These are phyloP conservation scores for Neoaliturus tenellus DNA, from an alignment of 2,888 invertebrate species.

Conservation along the genomic window DNA sequence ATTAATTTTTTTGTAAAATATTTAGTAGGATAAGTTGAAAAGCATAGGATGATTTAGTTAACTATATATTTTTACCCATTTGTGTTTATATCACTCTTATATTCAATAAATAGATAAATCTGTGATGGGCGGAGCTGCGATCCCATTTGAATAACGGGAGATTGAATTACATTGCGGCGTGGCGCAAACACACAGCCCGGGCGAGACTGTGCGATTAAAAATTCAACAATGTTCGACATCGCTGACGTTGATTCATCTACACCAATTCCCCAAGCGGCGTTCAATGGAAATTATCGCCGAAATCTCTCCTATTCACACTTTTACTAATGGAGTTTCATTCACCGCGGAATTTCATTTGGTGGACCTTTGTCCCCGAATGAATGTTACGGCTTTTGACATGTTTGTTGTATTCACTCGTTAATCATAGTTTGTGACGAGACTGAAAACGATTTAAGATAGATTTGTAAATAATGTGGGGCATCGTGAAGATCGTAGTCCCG, in stretches of 20 bases:
- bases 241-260: not conserved
- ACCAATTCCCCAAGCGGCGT: not conserved
- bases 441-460: no score
- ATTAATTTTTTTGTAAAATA: no score
- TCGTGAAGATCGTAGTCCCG: no score
- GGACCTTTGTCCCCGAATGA: not conserved
- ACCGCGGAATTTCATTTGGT: not conserved
- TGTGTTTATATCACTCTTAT: no score
- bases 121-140: not conserved
- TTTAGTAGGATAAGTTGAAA: no score
- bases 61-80: no score
- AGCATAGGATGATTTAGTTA: no score
- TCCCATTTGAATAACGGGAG: not conserved
- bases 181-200: not conserved
- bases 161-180: not conserved
- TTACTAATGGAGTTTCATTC: not conserved
- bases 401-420: not conserved
- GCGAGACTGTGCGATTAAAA: not conserved
- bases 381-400: not conserved
- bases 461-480: no score
- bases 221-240: not conserved
- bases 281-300: not conserved
- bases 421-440: no score
- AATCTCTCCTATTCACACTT: not conserved
- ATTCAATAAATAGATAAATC: no score